A percentile compares a stretch with the other conserved stretches of the same genome.
Evolutionary conservation across 92 coral and sea anemone genomes (phyloP).

Genomic region (Metridium senile): DNA sequence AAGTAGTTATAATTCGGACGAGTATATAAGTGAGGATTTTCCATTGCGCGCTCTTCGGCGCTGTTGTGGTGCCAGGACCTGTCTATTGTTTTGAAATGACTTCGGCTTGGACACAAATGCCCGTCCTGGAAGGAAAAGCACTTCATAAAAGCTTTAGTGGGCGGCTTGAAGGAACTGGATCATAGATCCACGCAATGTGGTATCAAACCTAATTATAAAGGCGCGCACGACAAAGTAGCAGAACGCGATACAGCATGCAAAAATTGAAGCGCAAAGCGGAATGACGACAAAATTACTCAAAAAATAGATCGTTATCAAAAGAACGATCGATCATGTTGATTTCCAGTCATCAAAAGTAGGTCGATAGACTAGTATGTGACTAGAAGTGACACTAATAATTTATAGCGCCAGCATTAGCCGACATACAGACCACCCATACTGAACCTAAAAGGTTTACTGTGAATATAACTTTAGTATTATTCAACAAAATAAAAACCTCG

Average conservation of each 20-base stretch:
- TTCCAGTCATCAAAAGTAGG: background rate
- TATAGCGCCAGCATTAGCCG: background rate
- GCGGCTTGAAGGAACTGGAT: background rate
- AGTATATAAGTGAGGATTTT: too few species aligned
- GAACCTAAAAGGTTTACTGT: background rate
- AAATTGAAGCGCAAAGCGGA: background rate
- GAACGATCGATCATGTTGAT: background rate
- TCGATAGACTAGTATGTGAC: background rate
- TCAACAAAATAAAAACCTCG: background rate
- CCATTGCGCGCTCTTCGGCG: too few species aligned
- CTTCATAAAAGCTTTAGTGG: background rate
- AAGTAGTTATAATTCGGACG: background rate
- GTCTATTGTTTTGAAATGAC: too few species aligned
- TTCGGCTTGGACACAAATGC: too few species aligned
- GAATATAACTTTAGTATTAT: background rate
- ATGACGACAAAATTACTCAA: background rate
- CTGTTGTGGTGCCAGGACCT: too few species aligned
- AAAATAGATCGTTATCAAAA: background rate
- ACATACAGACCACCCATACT: background rate
- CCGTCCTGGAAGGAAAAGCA: background rate
- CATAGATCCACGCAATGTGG: background rate
- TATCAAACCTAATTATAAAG: background rate
- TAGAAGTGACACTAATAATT: background rate
- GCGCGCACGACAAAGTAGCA: background rate
- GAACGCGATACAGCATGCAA: background rate